Base-by-base conservation (phyloP, 2,888 invertebrate species). In the Ornithoptera priamus region DNA sequence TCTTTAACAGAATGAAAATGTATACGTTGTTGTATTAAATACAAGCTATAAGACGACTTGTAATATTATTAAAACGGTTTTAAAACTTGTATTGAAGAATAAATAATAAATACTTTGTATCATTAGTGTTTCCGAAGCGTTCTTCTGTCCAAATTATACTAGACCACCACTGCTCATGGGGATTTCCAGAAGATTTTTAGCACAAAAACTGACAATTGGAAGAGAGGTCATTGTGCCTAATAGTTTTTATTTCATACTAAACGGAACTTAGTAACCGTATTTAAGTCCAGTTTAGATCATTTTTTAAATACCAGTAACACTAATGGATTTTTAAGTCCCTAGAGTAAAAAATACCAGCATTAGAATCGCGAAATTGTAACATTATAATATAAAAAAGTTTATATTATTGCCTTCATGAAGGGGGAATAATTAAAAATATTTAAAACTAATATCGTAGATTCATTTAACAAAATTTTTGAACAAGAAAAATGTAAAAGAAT, bases 171-270 rank as follows among this genome's bases (percentile, higher is more conserved):
- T 76, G 77, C 77, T 79, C 79, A 78, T 76, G 78, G 88, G 88
- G 77, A 84, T 83, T 87, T 77, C 88, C 87, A 78, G 83, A 85
- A 80, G 73, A 69, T 71, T 71, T 71, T 66, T 68, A 75, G 69
- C 68, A 74, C 82, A 87, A 88, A 88, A 88, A 85, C 77, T 73
- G 59, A 74, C 78, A 71, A 80, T 78, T 74, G 78, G 75, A 75
- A 74, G 74, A 76, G 80, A 85, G 86, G 84, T 88, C 87, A 78
- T 80, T 76, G 86, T 74, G 80, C 84, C 77, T 75, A 74, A 67
- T 65, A 62, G 20, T 71, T 30, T 30, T 68, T 64, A 53, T 65
- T 58, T 30, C 20, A 24, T 61, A 68, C 53, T 67, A 72, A 69
- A 67, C 67, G 72, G 59, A 30, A 62, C 70, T 74, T 70, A 70